These are phyloP conservation scores for Polia nebulosa DNA, from an alignment of 2,888 invertebrate species.

Conservation along the genomic window DNA sequence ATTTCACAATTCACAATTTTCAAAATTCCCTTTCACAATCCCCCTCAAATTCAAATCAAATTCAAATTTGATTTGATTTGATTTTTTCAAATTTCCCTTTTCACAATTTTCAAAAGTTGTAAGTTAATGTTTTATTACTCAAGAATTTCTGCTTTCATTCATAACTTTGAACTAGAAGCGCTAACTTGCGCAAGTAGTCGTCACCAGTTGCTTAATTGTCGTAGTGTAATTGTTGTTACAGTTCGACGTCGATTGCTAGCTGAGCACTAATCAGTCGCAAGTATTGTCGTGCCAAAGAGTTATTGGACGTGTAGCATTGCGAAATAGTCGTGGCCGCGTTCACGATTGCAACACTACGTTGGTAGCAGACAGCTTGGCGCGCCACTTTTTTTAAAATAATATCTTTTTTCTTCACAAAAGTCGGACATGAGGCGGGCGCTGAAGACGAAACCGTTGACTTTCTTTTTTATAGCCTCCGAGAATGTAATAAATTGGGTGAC, in stretches of 20 bases:
- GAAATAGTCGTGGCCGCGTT: conserved; percentile 71
- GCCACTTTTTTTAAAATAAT: conserved; percentile 84
- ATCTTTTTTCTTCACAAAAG: conserved; percentile 82
- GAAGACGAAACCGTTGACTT: conserved; percentile 83
- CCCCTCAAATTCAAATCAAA: too few relatives aligned
- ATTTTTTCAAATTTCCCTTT: too few relatives aligned
- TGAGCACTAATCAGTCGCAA: conserved; percentile 45
- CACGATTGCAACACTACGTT: conserved; percentile 76
- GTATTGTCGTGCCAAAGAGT: conserved; percentile 55
- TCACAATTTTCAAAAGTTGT: neutral
- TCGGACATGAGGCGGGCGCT: conserved; percentile 78
- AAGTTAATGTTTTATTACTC: neutral
- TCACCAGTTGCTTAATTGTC: conserved; percentile 24
- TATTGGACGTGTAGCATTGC: conserved; percentile 71
- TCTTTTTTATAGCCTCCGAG: conserved; percentile 87
- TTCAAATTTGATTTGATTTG: too few relatives aligned
- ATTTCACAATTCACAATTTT: neutral
- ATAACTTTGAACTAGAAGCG: conserved; percentile 34
- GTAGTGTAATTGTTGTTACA: conserved; percentile 22
- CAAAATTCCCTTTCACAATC: too few relatives aligned
- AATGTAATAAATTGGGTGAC: conserved; percentile 80
- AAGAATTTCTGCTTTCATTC: conserved; percentile 22
- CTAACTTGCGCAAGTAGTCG: conserved; percentile 19
- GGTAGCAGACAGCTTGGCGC: conserved; percentile 89
- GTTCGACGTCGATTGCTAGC: conserved; percentile 69